These are phyloP conservation scores for Agriopis marginaria DNA, from an alignment of 2,888 invertebrate species.

Conservation along the genomic window DNA sequence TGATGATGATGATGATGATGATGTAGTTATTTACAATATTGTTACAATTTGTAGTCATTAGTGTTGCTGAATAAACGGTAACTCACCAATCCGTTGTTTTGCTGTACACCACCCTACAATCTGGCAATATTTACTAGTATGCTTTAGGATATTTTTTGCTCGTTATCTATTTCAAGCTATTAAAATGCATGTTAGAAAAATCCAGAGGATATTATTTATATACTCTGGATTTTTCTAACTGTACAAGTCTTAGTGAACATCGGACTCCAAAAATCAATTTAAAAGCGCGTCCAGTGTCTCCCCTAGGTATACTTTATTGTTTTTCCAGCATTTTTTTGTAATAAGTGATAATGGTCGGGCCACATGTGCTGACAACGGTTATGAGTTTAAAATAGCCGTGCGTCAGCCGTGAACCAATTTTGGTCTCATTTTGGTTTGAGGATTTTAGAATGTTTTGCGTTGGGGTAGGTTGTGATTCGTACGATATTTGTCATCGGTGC, in stretches of 20 bases:
- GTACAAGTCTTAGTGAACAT: constrained; percentile 41
- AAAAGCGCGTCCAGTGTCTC: constrained; percentile 68
- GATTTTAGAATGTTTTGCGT: constrained; percentile 43
- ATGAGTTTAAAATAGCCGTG: constrained; percentile 85
- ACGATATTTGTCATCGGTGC: neutral
- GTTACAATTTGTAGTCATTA: too few relatives aligned
- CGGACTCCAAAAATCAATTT: constrained; percentile 70
- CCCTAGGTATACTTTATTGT: constrained; percentile 80
- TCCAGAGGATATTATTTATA: too few relatives aligned
- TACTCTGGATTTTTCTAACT: neutral
- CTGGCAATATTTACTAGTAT: too few relatives aligned
- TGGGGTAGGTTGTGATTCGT: constrained; percentile 37
- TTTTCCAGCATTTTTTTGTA: constrained; percentile 83
- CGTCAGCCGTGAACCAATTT: constrained; percentile 76
- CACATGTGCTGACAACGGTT: constrained; percentile 84
- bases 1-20: too few relatives aligned
- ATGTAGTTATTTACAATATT: too few relatives aligned
- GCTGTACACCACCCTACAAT: too few relatives aligned
- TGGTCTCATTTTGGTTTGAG: constrained; percentile 60
- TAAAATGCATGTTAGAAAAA: too few relatives aligned
- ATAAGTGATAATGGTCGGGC: constrained; percentile 85
- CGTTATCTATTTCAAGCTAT: too few relatives aligned
- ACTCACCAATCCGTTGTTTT: too few relatives aligned
- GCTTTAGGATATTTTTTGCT: too few relatives aligned
- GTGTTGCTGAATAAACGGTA: too few relatives aligned